A percentile compares a stretch with the other conserved stretches of the same genome.
Conservation (phyloP, 1,140 invertebrate genomes). For the Brachionus plicatilis region DNA sequence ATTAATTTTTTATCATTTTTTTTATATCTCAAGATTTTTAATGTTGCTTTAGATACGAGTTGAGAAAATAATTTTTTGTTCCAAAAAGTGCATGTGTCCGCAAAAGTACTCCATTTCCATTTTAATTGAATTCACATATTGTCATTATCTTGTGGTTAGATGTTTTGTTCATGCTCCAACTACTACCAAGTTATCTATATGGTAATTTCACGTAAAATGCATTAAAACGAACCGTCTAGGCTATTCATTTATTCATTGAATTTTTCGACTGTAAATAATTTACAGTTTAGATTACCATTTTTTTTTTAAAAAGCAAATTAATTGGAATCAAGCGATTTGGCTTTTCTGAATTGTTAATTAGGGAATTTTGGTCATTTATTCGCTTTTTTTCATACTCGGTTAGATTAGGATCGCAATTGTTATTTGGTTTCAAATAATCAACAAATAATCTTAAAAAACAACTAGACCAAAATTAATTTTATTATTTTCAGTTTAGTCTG, state of each 20-base stretch:
- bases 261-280: slow-evolving; percentile 26
- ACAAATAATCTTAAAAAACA: background rate
- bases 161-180: background rate
- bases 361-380: background rate
- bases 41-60: background rate
- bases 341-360: slow-evolving; percentile 22
- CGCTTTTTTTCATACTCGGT: background rate
- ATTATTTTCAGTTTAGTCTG: slow-evolving; percentile 12
- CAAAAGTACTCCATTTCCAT: background rate
- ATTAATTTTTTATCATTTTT: slow-evolving; percentile 14
- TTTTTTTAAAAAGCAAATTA: background rate
- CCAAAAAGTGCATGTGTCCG: background rate
- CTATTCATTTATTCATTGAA: slow-evolving; percentile 21
- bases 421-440: background rate
- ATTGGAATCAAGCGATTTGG: slow-evolving; percentile 15
- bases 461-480: slow-evolving; percentile 35
- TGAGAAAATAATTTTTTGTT: background rate
- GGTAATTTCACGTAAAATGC: slow-evolving; percentile 14
- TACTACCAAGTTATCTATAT: background rate
- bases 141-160: background rate
- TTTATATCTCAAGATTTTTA: slow-evolving; percentile 4
- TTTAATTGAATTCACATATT: background rate
- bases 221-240: slow-evolving; percentile 14
- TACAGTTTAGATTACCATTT: background rate
- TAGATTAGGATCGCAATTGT: background rate